phyloP scores from a whole-genome alignment of 2,888 invertebrate genomes.

The Tridacna crocea region DNA sequence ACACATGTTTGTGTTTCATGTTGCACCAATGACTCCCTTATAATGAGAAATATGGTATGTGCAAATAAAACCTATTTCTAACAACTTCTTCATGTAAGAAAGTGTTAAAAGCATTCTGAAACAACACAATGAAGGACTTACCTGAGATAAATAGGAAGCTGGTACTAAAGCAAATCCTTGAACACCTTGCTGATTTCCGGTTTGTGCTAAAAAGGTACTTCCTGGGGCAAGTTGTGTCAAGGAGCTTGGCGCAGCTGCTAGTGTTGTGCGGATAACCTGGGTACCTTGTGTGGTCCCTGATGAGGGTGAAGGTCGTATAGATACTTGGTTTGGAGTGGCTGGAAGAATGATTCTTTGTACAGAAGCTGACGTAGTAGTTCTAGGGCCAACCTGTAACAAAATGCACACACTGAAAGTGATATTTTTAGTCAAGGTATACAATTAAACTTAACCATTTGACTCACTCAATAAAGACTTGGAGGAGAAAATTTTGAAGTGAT shows the following conservation, averaged over 20 bases:
- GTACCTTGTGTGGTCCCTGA: conserved; percentile 64
- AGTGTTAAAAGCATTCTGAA: too few relatives aligned
- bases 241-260: conserved; percentile 76
- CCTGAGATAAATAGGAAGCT: conserved; percentile 86
- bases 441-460: not conserved
- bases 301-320: conserved; percentile 58
- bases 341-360: conserved; percentile 82
- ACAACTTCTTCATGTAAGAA: too few relatives aligned
- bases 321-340: conserved; percentile 68
- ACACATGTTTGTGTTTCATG: too few relatives aligned
- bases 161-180: conserved; percentile 87
- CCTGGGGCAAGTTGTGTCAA: conserved; percentile 74
- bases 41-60: too few relatives aligned
- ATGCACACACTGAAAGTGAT: not conserved
- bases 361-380: conserved; percentile 32
- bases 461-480: not conserved
- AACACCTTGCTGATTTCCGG: conserved; percentile 81
- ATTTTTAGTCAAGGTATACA: too few relatives aligned
- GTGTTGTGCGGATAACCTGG: conserved; percentile 76
- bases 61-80: too few relatives aligned
- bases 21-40: too few relatives aligned
- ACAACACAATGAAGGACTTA: conserved; percentile 29
- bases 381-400: conserved; percentile 4
- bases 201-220: conserved; percentile 79
- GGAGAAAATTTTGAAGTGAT: too few relatives aligned